Percentiles rank a stretch among this genome's conserved stretches.
Conservation (phyloP, 1,140 invertebrate genomes). For the Liolophura sinensis region DNA sequence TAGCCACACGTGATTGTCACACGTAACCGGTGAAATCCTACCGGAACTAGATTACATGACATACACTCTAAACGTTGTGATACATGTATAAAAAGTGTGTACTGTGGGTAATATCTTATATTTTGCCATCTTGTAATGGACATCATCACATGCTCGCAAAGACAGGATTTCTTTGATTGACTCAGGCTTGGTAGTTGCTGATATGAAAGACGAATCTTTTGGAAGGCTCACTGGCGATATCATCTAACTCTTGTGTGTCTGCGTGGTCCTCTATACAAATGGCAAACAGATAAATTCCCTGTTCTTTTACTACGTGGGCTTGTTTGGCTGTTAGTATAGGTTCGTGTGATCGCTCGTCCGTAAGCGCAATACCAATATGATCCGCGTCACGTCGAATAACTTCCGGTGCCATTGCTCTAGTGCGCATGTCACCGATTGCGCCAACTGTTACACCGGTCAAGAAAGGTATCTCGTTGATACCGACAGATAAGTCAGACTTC, state of each 20-base stretch:
- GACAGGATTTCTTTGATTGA: constrained; percentile 41
- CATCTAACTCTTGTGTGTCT: constrained; percentile 27
- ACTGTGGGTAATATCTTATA: no score
- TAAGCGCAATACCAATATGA: constrained; percentile 30
- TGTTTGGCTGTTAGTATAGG: constrained; percentile 22
- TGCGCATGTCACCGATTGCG: constrained; percentile 21
- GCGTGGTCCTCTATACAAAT: constrained; percentile 37
- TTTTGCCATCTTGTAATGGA: no score
- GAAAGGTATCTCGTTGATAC: constrained; percentile 22
- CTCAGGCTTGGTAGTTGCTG: constrained; percentile 27
- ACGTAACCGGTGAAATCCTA: no score
- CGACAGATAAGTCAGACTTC: constrained; percentile 10
- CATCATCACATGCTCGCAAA: constrained; percentile 35
- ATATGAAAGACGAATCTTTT: constrained; percentile 31
- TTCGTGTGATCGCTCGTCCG: constrained; percentile 42
- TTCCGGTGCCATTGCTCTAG: constrained; percentile 7
- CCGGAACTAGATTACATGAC: no score
- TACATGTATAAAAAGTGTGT: no score
- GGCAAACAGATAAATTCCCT: constrained; percentile 34
- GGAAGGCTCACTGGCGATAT: constrained; percentile 30
- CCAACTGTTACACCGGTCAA: constrained; percentile 27
- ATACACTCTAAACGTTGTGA: no score
- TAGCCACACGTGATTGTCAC: no score
- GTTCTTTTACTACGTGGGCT: constrained; percentile 21
- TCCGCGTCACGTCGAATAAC: constrained; percentile 18